Conservation (phyloP, 2,113 vertebrate species). For the Salminus brasiliensis region DNA sequence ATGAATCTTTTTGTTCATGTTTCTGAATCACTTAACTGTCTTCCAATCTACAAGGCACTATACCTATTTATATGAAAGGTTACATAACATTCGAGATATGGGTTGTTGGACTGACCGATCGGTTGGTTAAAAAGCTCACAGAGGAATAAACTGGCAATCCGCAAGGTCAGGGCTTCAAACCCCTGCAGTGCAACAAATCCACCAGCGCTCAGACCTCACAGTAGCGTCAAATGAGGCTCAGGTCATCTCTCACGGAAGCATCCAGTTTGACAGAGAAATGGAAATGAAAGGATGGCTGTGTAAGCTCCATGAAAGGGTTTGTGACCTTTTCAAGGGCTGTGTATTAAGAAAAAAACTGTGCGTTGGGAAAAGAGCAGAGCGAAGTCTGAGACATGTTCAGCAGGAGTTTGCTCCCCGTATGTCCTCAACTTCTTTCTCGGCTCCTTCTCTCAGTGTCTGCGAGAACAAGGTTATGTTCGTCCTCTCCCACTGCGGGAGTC, state of each 20-base stretch:
- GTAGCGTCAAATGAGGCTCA: not conserved
- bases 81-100: no score
- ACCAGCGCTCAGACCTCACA: not conserved
- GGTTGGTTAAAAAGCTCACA: not conserved
- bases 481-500: not conserved
- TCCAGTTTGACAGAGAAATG: not conserved
- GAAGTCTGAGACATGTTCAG: no score
- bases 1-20: not conserved
- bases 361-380: not conserved
- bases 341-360: not conserved
- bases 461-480: slow-evolving; percentile 13
- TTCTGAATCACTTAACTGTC: not conserved
- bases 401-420: not conserved
- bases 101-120: not conserved
- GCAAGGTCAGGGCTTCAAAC: slow-evolving; percentile 10
- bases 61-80: no score
- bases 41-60: no score
- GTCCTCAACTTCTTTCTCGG: not conserved
- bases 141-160: no score
- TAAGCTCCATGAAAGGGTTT: not conserved
- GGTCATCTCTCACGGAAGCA: slow-evolving; percentile 19
- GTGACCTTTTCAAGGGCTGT: slow-evolving; percentile 23
- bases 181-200: not conserved
- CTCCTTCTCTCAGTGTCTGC: not conserved
- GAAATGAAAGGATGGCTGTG: slow-evolving; percentile 2